Evolutionary conservation across 1,140 invertebrate genomes (phyloP).

Genomic region (Platyscapa corneri): DNA sequence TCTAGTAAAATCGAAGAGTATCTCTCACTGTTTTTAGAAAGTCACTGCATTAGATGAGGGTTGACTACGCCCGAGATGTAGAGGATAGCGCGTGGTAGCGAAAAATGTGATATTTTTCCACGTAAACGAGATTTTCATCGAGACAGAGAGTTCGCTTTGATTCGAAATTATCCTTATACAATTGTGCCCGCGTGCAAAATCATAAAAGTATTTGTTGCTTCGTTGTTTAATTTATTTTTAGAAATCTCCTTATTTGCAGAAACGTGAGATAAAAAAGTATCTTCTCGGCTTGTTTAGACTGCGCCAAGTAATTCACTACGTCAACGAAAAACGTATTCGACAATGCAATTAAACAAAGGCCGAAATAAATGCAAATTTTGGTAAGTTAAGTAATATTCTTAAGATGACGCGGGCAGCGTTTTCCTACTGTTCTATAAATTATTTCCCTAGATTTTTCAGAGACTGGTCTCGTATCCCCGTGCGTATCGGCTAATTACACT

Average conservation of each 20-base stretch:
- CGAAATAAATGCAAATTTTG: no score
- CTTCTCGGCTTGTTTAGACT: no score
- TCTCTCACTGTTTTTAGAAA: background rate
- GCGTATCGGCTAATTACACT: background rate
- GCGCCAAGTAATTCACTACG: no score
- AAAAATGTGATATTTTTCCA: background rate
- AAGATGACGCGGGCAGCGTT: background rate
- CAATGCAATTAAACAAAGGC: background rate
- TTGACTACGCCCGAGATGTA: background rate
- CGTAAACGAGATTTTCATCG: background rate
- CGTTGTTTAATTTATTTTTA: no score
- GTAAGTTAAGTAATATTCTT: background rate
- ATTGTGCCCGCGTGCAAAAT: no score
- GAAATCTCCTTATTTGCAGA: no score
- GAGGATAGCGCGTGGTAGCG: background rate
- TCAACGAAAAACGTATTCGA: no score
- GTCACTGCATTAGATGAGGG: background rate
- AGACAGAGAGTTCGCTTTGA: background rate
- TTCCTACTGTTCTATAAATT: background rate
- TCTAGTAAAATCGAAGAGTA: slow-evolving; percentile 20
- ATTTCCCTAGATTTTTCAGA: background rate
- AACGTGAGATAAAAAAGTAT: no score
- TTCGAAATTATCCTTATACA: background rate
- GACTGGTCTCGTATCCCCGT: background rate
- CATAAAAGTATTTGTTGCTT: no score